Evolutionary conservation across 2,113 vertebrate genomes (phyloP).

Genomic region (Leptodactylus fuscus): DNA sequence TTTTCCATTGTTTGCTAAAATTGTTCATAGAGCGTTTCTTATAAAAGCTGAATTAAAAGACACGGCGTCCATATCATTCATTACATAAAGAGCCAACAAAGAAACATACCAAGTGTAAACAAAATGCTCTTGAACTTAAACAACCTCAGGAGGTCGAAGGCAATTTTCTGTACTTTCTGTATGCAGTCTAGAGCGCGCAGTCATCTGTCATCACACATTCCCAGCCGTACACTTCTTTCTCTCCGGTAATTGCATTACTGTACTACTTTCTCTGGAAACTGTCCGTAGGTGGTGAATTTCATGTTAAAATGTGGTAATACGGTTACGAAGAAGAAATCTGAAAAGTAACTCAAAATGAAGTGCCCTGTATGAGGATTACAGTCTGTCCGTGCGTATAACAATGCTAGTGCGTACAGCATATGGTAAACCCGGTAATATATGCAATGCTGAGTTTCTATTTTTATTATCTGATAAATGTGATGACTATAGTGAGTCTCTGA

Average conservation of each 20-base stretch:
- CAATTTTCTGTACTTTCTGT: conserved; percentile 30
- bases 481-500: neutral
- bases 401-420: neutral
- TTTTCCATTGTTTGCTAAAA: too few relatives aligned
- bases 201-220: conserved; percentile 32
- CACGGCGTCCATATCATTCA: too few relatives aligned
- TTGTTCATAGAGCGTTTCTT: too few relatives aligned
- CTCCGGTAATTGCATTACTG: conserved; percentile 29
- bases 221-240: neutral
- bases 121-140: conserved; percentile 5
- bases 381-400: neutral
- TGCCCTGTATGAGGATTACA: neutral
- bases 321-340: neutral
- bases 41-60: too few relatives aligned
- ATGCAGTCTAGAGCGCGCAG: conserved; percentile 17
- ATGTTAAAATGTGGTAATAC: conserved; percentile 35
- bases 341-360: conserved; percentile 22
- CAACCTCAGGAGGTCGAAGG: neutral
- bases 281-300: conserved; percentile 43
- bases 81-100: neutral
- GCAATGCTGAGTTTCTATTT: neutral
- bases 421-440: neutral
- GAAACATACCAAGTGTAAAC: neutral
- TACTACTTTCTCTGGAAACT: conserved; percentile 11
- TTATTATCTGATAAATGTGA: neutral